phyloP scores from a whole-genome alignment of 2,113 vertebrate genomes.

The Microcebus tavaratra region DNA sequence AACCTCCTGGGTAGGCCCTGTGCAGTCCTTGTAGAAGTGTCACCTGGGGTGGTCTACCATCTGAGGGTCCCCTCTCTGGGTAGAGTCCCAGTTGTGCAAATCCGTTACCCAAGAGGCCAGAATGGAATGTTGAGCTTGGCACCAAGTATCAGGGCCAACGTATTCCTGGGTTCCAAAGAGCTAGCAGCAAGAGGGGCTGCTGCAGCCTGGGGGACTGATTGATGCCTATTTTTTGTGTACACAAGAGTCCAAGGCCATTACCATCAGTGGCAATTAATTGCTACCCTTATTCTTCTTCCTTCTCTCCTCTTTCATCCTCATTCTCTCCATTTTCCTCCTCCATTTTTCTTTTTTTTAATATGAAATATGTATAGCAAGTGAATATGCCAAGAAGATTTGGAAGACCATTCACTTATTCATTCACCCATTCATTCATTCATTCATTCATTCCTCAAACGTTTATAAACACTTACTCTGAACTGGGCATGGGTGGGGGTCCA shows the following conservation, averaged over 20 bases:
- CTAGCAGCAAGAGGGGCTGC: not conserved
- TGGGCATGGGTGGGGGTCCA: not conserved
- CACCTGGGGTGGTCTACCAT: not conserved
- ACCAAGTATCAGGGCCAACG: not conserved
- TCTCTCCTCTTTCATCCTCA: not conserved
- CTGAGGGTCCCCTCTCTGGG: not conserved
- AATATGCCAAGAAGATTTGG: not conserved
- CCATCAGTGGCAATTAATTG: not conserved
- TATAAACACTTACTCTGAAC: not conserved
- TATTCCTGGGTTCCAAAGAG: not conserved
- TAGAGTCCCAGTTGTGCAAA: not conserved
- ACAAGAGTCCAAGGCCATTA: not conserved
- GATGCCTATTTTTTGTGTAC: not conserved
- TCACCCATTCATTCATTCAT: not conserved
- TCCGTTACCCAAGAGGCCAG: not conserved
- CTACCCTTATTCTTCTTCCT: not conserved
- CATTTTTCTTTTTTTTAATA: not conserved
- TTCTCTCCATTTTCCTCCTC: not conserved
- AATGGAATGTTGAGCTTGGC: not conserved
- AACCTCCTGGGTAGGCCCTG: not conserved
- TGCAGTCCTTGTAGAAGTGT: not conserved
- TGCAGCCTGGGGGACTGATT: not conserved
- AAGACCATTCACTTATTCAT: not conserved
- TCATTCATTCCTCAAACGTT: constrained; percentile 9
- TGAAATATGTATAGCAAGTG: not conserved